Base-by-base conservation (phyloP, 2,888 invertebrate genomes). In the Folsomia candida region DNA sequence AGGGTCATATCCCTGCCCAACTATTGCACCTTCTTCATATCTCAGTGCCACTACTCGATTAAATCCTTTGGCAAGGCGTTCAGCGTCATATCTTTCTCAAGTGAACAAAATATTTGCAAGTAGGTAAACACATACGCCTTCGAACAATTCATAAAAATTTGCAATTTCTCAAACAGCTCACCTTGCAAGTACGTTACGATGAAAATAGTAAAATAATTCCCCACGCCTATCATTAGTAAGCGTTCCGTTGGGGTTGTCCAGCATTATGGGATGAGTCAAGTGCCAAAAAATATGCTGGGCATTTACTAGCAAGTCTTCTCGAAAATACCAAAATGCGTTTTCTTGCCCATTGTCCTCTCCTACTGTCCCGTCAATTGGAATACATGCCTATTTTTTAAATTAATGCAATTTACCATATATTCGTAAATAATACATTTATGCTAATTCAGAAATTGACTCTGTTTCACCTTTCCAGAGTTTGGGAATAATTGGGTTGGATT, bases 151-250 rank as follows among this genome's bases (percentile, higher is more conserved):
- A 54, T 20, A n/a, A 22, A 20, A 54, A 54, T 54, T 47, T 11
- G 9, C 18, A 4, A 54, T 18, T 54, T 18, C 54, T 20, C n/a
- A 54, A 20, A 14, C n/a, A 14, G 37, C n/a, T 6, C 4, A 67
- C 25, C 67, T 25, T n/a, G 67, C 67, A 25, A 67, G 20, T 2
- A 60, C 18, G 1, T 60, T 37, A 4, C 37, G 67, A 47, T 67
- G 67, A 25, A 67, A 67, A 27, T 67, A 67, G 14, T 67, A 60
- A 25, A 67, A 67, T 20, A 67, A 27, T 47, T 67, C 67, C 1
- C 67, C 67, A n/a, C 26, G 22, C 11, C 67, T 25, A 29, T 67
- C 67, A 14, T 25, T 6, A 6, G 37, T 4, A 9, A 37, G 37
- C 37, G 37, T 4, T 22, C 11, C n/a, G 20, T 20, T n/a, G 6